phyloP scores from a whole-genome alignment of 2,888 invertebrate species.

The Eilema caniola region DNA sequence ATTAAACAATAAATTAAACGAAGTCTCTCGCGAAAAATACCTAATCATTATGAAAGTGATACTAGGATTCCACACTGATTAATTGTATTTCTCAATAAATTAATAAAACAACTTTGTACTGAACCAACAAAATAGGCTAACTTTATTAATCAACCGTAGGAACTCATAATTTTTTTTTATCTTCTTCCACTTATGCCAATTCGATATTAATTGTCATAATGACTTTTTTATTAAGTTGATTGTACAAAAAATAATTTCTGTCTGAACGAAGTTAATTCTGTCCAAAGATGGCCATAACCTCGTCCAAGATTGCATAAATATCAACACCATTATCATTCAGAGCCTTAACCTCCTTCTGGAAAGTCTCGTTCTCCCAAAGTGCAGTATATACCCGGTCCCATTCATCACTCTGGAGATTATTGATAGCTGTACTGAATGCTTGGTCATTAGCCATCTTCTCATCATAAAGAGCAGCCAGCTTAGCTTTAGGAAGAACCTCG shows the following conservation, averaged over 20 bases:
- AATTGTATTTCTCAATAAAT: neutral
- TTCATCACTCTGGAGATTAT: conserved; percentile 69
- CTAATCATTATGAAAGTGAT: too few species aligned
- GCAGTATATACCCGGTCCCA: conserved; percentile 63
- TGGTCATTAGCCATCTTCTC: conserved; percentile 70
- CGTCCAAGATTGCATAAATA: conserved; percentile 52
- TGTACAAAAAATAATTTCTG: conserved; percentile 43
- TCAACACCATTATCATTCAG: conserved; percentile 69
- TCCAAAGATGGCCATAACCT: conserved; percentile 70
- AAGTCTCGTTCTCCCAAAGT: conserved; percentile 66
- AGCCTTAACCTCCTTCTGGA: conserved; percentile 62
- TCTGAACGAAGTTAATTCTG: conserved; percentile 59
- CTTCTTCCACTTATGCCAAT: neutral
- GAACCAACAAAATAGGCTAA: conserved; percentile 1
- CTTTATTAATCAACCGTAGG: neutral
- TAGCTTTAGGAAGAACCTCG: conserved; percentile 63
- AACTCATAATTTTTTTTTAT: neutral
- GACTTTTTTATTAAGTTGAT: neutral
- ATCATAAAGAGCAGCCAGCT: conserved; percentile 68
- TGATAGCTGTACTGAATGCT: conserved; percentile 68
- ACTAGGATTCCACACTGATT: neutral
- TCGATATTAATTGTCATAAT: neutral
- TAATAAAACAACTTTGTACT: neutral
- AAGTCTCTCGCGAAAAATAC: too few species aligned
- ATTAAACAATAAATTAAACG: too few species aligned